A percentile compares a stretch with the other conserved stretches of the same genome.
These are phyloP conservation scores for Budorcas taxicolor DNA, from an alignment of 2,113 vertebrate genomes.

Conservation along the genomic window DNA sequence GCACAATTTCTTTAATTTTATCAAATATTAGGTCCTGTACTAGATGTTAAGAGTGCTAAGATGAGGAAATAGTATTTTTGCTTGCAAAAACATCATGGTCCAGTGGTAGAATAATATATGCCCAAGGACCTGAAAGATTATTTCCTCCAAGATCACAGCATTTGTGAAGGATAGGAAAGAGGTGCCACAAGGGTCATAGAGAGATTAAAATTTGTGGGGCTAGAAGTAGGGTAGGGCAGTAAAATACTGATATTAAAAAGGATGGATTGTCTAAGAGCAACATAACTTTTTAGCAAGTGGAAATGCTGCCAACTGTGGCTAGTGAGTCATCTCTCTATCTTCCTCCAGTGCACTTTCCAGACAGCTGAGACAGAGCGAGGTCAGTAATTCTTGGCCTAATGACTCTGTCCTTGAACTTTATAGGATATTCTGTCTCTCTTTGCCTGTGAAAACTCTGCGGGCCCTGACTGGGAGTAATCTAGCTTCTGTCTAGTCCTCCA, in stretches of 20 bases:
- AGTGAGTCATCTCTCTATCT: not conserved
- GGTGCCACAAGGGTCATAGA: not conserved
- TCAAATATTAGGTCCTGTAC: not conserved
- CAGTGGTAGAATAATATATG: not conserved
- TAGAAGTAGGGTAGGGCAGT: not conserved
- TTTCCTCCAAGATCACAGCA: not conserved
- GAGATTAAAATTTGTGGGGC: not conserved
- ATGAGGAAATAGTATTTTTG: not conserved
- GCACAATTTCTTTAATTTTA: not conserved
- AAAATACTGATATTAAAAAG: not conserved
- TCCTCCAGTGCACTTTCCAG: not conserved
- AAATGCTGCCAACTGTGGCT: not conserved
- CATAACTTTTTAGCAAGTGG: not conserved
- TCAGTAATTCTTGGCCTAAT: not conserved
- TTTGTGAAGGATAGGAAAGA: not conserved
- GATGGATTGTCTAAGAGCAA: not conserved
- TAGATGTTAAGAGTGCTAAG: not conserved
- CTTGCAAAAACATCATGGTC: not conserved
- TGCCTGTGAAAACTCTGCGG: not conserved
- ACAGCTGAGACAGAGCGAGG: not conserved
- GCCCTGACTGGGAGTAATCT: not conserved
- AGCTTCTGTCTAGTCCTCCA: not conserved
- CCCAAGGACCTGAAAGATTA: not conserved
- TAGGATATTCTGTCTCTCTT: not conserved
- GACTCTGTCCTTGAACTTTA: not conserved